Base-by-base conservation (phyloP, 2,113 vertebrate species). In the Vanacampus margaritifer region DNA sequence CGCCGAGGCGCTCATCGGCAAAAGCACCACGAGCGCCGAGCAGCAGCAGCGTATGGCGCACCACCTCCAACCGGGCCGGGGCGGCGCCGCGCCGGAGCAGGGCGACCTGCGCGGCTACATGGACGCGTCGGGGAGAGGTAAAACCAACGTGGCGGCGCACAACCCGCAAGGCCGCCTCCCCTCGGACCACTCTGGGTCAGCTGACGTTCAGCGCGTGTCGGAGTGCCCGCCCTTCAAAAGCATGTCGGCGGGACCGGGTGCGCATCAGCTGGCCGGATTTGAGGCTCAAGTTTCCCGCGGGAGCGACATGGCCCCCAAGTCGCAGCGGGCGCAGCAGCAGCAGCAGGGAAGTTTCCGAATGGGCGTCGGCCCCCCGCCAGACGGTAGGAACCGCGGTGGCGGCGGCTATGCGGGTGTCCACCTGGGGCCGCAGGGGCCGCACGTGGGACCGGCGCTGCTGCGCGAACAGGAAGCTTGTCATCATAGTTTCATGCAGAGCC, bases 401-500 rank as follows among this genome's bases (percentile, higher is more conserved):
- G 12, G 94, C 37, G 86, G 93, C 21, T 98, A 98, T 71, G 92
- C 91, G 16, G 74, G 79, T 1, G 51, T 81, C 48, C 91, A 92
- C 68, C 74, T 88, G 5, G 91, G 93, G 13, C 82, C 93, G 56
- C 96, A 98, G 79, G 93, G 94, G n/a, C 86, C 95, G 37, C 93
- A 95, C 39, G 65, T 94, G 0, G 94, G 93, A 68, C 91, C 93
- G 11, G 68, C 90, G 6, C 62, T 96, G 54, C 85, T 92, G 1
- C 83, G 94, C 60, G 96, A 97, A 9, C 95, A 93, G 54, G 97
- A 98, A 10, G 92, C 91, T 12, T 98, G 96, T 83, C 97, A 98
- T 74, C 97, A 98, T 81, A 95, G 92, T 68, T 99, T 98, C 78
- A 98, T 98, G 96, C 96, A 98, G 85, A 96, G 93, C 78, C 92